Base-by-base conservation (phyloP, 2,888 invertebrate genomes). In the Petrolisthes cinctipes region DNA sequence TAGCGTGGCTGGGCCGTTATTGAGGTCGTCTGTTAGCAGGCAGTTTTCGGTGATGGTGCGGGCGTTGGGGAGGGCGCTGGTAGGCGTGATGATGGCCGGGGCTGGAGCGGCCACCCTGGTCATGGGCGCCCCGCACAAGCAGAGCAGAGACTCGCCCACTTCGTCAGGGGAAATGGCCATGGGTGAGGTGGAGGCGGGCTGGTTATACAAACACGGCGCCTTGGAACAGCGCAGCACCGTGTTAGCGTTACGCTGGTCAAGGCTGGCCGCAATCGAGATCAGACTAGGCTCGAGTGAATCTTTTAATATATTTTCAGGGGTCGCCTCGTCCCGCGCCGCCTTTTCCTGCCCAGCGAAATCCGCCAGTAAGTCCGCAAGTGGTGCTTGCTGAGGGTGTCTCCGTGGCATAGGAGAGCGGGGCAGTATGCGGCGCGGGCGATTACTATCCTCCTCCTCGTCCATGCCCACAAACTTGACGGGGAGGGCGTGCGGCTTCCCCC, bases 331-430 rank as follows among this genome's bases (percentile, higher is more conserved):
- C 37, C 92, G 92, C 54, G 92, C 91, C 88, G 92, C 92, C 87
- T 93, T 93, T 90, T 93, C 93, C 81, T 89, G 90, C 76, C 89
- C 88, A 61, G 86, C 86, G 57, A 91, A 89, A 92, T 92, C 91
- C 91, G 92, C 92, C 86, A 94, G 92, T 86, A 94, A 93, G 91
- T 94, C 94, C 86, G 94, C 92, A 86, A 93, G 92, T 91, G 93
- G 90, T n/a, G 90, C 90, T 82, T 84, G 71, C 80, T 89, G 89
- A 37, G 83, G 87, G 80, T 86, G 87, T 75, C 89, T 82, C 68
- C 85, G 83, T 5, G 90, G 93, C 86, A 93, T 92, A 86, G 93
- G 93, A 82, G 93, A 93, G 91, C 91, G 91, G 89, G 91, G 91
- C 79, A 89, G 85, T 75, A 85, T 88, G 53, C 89, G 89, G 23